Base-by-base conservation (phyloP, 2,797 vertebrate genomes). In the Gymnoscopelus microlampas region DNA sequence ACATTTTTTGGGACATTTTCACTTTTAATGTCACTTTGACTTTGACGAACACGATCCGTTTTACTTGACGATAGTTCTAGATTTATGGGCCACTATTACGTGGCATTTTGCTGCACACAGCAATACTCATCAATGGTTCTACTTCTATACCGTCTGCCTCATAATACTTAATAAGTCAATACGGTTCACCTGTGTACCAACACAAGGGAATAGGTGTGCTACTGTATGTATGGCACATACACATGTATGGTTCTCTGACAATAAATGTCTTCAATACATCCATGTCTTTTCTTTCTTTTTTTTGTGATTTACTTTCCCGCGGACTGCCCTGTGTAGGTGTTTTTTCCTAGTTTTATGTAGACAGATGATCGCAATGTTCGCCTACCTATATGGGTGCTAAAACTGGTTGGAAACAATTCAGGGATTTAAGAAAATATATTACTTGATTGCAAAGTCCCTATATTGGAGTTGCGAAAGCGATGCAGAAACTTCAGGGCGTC, bases 221-320 rank as follows among this genome's bases (percentile, higher is more conserved):
- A 39, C 55, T 77, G 71, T 67, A 12, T 53, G 59, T 39, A 19
- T 19, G 19, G 19, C 19, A 19, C 19, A 19, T 19, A 19, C 19
- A 19, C 19, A 19, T 19, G 19, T 19, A 19, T 19, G 19, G 19
- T 62, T 86, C 60, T 76, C 77, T 13, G 19, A 60, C 70, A 91
- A 86, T 89, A 91, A 91, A 89, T 2, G 24, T n/a, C 0, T 19
- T 13, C 50, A 51, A 15, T 51, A 51, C 50, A n/a, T 7, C 50
- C 50, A 51, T 15, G 12, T 51, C 50, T 44, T 10, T 44, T 3
- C 6, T 39, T 39, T 39, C 1, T 5, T 39, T 39, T 39, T 39
- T 39, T 39, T 39, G 1, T 44, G 39, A 44, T 8, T 9, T 9
- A 44, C 39, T 44, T 44, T 9, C 7, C 8, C 8, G 19, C 19